Conservation (phyloP, 2,888 invertebrate species). For the Stenoptilia bipunctidactyla region DNA sequence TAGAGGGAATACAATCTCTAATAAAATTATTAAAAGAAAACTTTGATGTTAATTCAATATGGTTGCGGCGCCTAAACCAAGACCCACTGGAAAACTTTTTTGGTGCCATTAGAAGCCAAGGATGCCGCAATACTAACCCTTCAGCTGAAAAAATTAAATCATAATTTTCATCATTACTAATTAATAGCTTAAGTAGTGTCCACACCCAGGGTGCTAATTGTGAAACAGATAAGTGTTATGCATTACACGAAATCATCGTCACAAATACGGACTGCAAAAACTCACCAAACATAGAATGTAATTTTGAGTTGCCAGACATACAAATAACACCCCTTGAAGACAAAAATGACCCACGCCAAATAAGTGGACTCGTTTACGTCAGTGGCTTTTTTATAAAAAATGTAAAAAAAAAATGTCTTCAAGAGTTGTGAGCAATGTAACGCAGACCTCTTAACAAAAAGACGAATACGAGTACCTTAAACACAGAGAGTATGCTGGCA, state of each 20-base stretch:
- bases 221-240: background rate
- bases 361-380: slow-evolving; percentile 12
- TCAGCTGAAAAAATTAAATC: slow-evolving; percentile 11
- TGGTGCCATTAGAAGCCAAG: slow-evolving; percentile 16
- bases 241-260: background rate
- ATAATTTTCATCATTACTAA: slow-evolving; percentile 11
- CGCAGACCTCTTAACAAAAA: slow-evolving; percentile 3
- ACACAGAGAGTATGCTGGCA: slow-evolving; percentile 5
- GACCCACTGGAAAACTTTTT: slow-evolving; percentile 21
- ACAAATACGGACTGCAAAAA: background rate
- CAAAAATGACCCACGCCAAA: slow-evolving; percentile 3
- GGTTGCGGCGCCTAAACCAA: slow-evolving; percentile 18
- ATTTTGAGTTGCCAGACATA: slow-evolving; percentile 4
- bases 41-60: slow-evolving; percentile 7
- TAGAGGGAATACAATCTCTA: slow-evolving; percentile 2
- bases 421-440: slow-evolving; percentile 11
- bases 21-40: slow-evolving; percentile 1
- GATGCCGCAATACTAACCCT: slow-evolving; percentile 14
- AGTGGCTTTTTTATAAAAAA: background rate
- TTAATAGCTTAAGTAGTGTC: slow-evolving; percentile 16
- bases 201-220: slow-evolving; percentile 13
- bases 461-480: slow-evolving; percentile 7
- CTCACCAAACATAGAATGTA: slow-evolving; percentile 12
- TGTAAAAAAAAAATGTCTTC: slow-evolving; percentile 12
- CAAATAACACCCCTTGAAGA: background rate